Evolutionary conservation across 2,888 invertebrate genomes (phyloP), one percentile per base, ranked within the genome.

Genomic region (Calliopum simillimum): DNA sequence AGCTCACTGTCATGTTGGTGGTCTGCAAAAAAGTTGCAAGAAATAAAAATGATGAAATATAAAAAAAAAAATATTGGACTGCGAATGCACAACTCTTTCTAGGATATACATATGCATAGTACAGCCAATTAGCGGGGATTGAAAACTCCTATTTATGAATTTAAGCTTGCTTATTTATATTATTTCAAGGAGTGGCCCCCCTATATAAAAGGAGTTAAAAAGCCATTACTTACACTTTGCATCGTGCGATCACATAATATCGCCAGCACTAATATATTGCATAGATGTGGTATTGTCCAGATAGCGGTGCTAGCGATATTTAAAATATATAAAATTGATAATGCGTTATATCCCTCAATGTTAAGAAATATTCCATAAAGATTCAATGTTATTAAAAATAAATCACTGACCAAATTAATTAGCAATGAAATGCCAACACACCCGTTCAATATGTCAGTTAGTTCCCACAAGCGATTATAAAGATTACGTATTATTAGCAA

Each of bases 321-420:
- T 3, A 84, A 63, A 25, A 81, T 78, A 23, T 82, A 77, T 2
- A 56, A 66, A 3, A 75, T 74, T 1, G 76, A 75, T 2, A 79
- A 75, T 25, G 78, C 73, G 64, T n/a, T n/a, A n/a, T 78, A 81
- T 4, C 76, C 75, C 0, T 81, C 78, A 44, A 82, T 82, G 63
- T 79, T 81, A 3, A 85, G 59, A 74, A 85, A 86, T 44, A 84
- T 81, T 84, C 84, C 86, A 71, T 86, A 86, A 33, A 80, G 82
- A 70, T 83, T 84, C 4, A 83, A 80, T 11, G 81, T 86, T 0
- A 86, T 80, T 33, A 84, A 78, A 62, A 86, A 70, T 66, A 86
- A 86, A 74, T 86, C 85, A 70, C 85, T 84, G 71, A 80, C 83
- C 68, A 86, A 76, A 69, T 82, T 83, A 0, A 83, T 71, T 11